These are phyloP conservation scores for Pelecanoides urinatrix DNA, from an alignment of 2,113 vertebrate species.

Conservation along the genomic window DNA sequence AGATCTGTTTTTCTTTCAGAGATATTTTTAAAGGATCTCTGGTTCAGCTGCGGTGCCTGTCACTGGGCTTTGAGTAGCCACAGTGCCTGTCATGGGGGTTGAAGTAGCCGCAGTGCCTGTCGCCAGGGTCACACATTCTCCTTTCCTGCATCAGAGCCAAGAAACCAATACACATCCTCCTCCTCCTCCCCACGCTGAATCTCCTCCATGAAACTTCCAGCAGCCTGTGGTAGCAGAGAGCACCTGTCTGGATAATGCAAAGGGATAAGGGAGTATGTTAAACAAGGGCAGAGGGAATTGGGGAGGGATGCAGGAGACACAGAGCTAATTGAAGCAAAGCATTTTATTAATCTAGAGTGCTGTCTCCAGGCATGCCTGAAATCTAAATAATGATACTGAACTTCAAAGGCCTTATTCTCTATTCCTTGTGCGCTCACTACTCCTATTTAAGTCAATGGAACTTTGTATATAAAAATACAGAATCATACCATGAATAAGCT, in stretches of 20 bases:
- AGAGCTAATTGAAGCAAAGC: slow-evolving; percentile 66
- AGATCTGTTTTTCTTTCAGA: not conserved
- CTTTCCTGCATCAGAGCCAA: not conserved
- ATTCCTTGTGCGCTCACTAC: slow-evolving; percentile 13
- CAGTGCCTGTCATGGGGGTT: no score
- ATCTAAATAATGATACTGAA: slow-evolving; percentile 64
- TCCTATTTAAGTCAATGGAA: not conserved
- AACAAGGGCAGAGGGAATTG: slow-evolving; percentile 70
- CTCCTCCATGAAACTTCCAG: not conserved
- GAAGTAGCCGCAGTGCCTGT: no score
- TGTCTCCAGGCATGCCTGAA: slow-evolving; percentile 63
- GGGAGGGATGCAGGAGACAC: slow-evolving; percentile 45
- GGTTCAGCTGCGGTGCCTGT: no score
- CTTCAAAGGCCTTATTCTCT: slow-evolving; percentile 35
- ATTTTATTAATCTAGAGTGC: slow-evolving; percentile 59
- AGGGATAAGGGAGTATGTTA: slow-evolving; percentile 68
- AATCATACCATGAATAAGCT: not conserved
- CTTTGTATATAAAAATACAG: not conserved
- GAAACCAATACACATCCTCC: not conserved
- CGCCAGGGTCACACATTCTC: not conserved
- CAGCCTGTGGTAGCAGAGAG: slow-evolving; percentile 36
- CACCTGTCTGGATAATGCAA: slow-evolving; percentile 61
- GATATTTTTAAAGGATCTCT: not conserved
- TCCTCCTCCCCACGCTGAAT: not conserved
- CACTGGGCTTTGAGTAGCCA: no score